Base-by-base conservation (phyloP, 2,797 vertebrate species). In the Oceanodroma leucorhoa region DNA sequence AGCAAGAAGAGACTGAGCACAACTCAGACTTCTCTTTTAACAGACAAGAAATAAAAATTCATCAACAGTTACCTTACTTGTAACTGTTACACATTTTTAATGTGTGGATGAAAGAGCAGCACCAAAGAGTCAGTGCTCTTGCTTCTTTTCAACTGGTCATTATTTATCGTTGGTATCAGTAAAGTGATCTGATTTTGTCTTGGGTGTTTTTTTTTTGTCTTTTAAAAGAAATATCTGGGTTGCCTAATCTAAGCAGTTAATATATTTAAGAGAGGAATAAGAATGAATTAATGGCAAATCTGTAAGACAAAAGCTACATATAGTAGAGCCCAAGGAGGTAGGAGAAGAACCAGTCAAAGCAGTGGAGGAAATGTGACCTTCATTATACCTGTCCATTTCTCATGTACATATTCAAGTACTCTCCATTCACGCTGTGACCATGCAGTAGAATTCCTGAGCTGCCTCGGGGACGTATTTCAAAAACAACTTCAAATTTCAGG, bases 391-490 rank as follows among this genome's bases (percentile, higher is more conserved):
- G 98, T 73, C 98, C 99, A 36, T 98, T 97, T 92, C 98, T 98
- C 83, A 99, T 98, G 96, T 98, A 99, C 87, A 99, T 85, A 8
- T 98, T 99, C 88, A 99, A 91, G 90, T 98, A 99, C 40, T 99
- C 98, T 55, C 98, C 97, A 17, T 96, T 98, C 90, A 98, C 97
- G 3, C 98, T 97, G 95, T 97, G 98, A 58, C 98, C 97, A 5
- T 99, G 98, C 87, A 99, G 96, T 83, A 99, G 97, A 95, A 99
- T 98, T 50, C 98, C 99, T 5, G 98, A 98, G 24, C 97, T 98
- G 97, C 98, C 99, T 97, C 98, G 98, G 61, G 99, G 99, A 69
- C 99, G 99, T 94, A 99, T 97, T 97, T 99, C 99, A 98, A 99
- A 98, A 89, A 97, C 97, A 93, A 99, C 97, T 96, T 99, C 98